Base-by-base conservation (phyloP, 2,888 invertebrate species). In the Glyphotaelius pellucidus region DNA sequence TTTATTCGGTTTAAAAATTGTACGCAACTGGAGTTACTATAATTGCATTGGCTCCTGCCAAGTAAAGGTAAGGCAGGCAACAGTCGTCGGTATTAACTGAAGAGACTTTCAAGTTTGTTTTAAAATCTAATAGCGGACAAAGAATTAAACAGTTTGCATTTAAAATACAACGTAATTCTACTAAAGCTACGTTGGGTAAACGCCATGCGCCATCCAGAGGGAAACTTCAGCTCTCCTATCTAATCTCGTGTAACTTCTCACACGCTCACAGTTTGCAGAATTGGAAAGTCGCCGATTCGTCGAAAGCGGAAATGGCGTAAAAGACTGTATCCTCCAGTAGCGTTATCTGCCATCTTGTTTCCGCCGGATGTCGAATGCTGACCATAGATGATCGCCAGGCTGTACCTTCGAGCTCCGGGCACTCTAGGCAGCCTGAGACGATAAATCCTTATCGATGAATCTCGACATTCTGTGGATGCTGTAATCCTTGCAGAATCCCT, bases 321-420 rank as follows among this genome's bases (percentile, higher is more conserved):
- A 90, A 90, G 42, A 84, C 90, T 52, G 52, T 30, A 85, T 90
- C 52, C 67, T 52, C 85, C 32, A 0, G 31, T 67, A 67, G 67
- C 25, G 25, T 67, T 91, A 91, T 91, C 91, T 15, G n/a, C 42
- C 89, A 88, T 91, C 81, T 89, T 25, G 67, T 79, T 52, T 91
- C 91, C 91, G 80, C 80, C 87, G 91, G 89, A 91, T 84, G 88
- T 35, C 67, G 42, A 79, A 32, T 81, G 91, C 91, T 91, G 91
- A 91, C 91, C 91, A 30, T 86, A 86, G 42, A 85, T 83, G 32
- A 90, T 90, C 90, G 84, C 81, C 83, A 35, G 86, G 30, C 35
- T 25, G 67, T 67, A 67, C 67, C 67, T 67, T 25, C 67, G 85
- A 1, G 42, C 38, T n/a, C 14, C 9, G 52, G 52, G 52, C 52